phyloP scores from a whole-genome alignment of 1,140 invertebrate genomes.

The Orius laevigatus region DNA sequence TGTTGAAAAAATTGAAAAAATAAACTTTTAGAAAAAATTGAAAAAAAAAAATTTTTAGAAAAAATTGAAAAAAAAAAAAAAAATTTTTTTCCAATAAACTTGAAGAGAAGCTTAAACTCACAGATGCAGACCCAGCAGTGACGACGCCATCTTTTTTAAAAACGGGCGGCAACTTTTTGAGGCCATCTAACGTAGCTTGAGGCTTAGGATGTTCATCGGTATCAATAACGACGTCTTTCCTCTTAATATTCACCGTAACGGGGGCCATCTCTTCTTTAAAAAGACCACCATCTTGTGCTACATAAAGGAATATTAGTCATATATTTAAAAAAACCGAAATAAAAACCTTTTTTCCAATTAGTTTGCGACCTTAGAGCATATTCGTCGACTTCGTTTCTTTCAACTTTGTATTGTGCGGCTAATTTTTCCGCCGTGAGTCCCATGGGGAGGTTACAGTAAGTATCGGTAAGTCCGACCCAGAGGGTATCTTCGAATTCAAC shows the following conservation, averaged over 20 bases:
- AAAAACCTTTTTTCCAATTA: constrained; percentile 66
- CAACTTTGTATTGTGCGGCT: constrained; percentile 76
- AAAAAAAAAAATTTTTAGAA: background rate
- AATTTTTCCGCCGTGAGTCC: constrained; percentile 95
- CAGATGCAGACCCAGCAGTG: constrained; percentile 88
- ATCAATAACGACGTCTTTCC: constrained; percentile 58
- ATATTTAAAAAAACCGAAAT: constrained; percentile 4
- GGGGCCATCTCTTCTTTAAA: constrained; percentile 87
- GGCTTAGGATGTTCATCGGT: constrained; percentile 91
- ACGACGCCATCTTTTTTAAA: constrained; percentile 95
- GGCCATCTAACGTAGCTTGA: constrained; percentile 64
- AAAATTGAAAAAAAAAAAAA: background rate
- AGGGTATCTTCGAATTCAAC: constrained; percentile 78
- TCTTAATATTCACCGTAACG: constrained; percentile 68
- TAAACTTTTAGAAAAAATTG: background rate
- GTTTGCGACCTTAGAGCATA: constrained; percentile 75
- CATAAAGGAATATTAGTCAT: constrained; percentile 22
- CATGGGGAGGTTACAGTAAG: constrained; percentile 85
- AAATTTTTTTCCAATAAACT: background rate
- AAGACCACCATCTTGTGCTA: constrained; percentile 69
- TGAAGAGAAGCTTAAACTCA: constrained; percentile 31
- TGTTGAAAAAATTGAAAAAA: constrained; percentile 4
- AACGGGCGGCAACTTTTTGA: constrained; percentile 70
- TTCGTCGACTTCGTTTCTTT: constrained; percentile 70
- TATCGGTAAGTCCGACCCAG: constrained; percentile 83